phyloP scores from a whole-genome alignment of 2,113 vertebrate species.

The Myiozetetes cayanensis region DNA sequence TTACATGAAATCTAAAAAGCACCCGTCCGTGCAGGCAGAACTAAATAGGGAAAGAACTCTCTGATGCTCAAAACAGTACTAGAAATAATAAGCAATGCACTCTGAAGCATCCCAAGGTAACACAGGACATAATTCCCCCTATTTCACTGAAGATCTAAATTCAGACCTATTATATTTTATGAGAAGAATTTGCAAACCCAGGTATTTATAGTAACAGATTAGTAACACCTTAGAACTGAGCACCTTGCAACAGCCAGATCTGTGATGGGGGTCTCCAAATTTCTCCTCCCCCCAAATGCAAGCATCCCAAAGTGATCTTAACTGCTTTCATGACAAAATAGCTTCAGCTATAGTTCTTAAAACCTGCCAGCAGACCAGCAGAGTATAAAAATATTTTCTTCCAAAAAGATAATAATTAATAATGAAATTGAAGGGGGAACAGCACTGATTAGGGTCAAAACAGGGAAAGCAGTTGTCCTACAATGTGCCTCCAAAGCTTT shows the following conservation, averaged over 20 bases:
- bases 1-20: background rate
- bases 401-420: background rate
- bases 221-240: background rate
- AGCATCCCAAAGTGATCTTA: background rate
- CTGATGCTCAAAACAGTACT: background rate
- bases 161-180: background rate
- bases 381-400: background rate
- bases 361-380: background rate
- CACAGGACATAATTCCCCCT: background rate
- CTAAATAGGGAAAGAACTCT: background rate
- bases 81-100: background rate
- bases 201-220: background rate
- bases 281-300: background rate
- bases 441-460: background rate
- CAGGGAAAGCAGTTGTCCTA: background rate
- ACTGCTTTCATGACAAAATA: background rate
- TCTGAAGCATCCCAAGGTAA: background rate
- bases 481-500: background rate
- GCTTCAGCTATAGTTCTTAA: background rate
- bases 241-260: accelerated
- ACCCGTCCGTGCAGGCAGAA: background rate
- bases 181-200: background rate
- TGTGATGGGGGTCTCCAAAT: background rate
- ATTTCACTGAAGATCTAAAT: background rate
- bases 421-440: background rate